Percentiles rank a stretch among this genome's conserved stretches.
phyloP scores from a whole-genome alignment of 2,888 invertebrate genomes.

The Amaurobius ferox region DNA sequence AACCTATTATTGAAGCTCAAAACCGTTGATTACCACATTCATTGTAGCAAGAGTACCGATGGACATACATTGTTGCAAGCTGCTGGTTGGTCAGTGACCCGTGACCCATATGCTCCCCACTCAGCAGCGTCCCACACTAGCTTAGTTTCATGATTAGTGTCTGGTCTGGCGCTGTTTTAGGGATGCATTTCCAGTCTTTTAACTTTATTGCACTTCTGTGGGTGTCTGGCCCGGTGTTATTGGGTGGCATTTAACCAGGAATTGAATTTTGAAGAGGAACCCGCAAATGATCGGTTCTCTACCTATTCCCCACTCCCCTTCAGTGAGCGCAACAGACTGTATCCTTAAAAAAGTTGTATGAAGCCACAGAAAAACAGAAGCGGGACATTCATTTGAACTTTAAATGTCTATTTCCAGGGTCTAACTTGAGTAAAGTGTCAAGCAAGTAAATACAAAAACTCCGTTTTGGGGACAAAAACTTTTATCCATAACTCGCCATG shows the following conservation, averaged over 20 bases:
- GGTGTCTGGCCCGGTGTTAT: background rate
- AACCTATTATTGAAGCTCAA: no score
- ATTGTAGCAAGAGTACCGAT: background rate
- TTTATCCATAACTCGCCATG: no score
- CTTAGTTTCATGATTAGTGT: background rate
- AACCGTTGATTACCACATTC: background rate
- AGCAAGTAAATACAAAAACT: no score
- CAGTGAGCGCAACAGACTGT: no score
- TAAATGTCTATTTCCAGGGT: no score
- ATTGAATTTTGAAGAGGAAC: background rate
- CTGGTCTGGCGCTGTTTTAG: background rate
- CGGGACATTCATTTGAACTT: no score
- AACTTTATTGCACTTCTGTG: background rate
- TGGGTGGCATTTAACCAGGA: conserved; percentile 1
- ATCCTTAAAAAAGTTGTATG: no score
- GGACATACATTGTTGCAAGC: background rate
- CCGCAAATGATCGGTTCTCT: no score
- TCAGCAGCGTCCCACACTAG: background rate
- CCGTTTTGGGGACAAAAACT: no score
- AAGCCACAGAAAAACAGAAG: no score
- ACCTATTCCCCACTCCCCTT: no score
- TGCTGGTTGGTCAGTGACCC: conserved; percentile 6
- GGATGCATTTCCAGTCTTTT: background rate
- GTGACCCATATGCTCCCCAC: conserved; percentile 16
- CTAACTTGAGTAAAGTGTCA: no score